Conservation (phyloP, 2,113 vertebrate species). For the Ptilonorhynchus violaceus region DNA sequence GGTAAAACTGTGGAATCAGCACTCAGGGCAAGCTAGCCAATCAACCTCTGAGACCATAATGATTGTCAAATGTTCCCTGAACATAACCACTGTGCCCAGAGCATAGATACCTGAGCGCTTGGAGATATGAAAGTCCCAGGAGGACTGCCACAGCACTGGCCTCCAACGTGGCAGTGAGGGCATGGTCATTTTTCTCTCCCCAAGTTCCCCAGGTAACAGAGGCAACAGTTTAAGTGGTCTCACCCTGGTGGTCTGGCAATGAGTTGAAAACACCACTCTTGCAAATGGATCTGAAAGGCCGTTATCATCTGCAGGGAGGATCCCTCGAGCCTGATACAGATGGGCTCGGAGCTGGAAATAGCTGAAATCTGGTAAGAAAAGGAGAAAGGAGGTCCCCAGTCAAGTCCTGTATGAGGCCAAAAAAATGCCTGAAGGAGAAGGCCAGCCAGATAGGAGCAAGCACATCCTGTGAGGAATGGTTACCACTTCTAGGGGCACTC, state of each 20-base stretch:
- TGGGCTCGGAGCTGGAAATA: constrained; percentile 94
- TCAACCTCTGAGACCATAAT: not conserved
- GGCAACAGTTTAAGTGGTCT: not conserved
- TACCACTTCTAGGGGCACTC: not conserved
- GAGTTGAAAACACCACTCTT: constrained; percentile 87
- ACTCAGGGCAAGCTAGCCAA: not conserved
- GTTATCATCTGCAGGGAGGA: constrained; percentile 87
- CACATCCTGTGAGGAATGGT: not conserved
- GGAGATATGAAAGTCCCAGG: not conserved
- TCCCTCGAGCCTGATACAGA: constrained; percentile 88
- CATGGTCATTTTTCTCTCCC: not conserved
- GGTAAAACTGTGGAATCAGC: not conserved
- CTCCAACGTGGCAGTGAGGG: not conserved
- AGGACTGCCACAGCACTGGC: not conserved
- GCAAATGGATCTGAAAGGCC: constrained; percentile 91
- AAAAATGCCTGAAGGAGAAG: not conserved
- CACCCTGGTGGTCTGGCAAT: constrained; percentile 87
- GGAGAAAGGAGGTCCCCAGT: not conserved
- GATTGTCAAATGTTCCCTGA: not conserved
- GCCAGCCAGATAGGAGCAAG: not conserved
- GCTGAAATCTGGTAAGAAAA: constrained; percentile 71
- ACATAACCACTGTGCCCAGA: not conserved
- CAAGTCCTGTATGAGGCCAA: not conserved
- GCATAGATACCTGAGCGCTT: not conserved
- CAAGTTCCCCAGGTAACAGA: not conserved